Conservation (phyloP, 2,888 invertebrate species). For the Macroteleia sp. region DNA sequence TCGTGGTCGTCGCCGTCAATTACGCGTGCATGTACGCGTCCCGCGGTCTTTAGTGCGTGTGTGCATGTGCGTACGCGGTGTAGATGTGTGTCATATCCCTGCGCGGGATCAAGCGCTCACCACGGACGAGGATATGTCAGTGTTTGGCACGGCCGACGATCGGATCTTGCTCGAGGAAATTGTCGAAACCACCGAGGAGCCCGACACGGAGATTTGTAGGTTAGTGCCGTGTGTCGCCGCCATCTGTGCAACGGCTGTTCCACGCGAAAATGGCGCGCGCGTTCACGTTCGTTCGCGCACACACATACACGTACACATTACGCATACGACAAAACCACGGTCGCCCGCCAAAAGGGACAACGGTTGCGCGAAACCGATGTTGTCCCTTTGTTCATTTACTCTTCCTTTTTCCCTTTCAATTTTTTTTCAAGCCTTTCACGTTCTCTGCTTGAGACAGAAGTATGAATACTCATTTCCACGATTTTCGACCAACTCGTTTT, state of each 20-base stretch:
- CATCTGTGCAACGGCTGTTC: slow-evolving; percentile 54
- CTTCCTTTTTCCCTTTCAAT: background rate
- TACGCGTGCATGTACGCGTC: slow-evolving; percentile 61
- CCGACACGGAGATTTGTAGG: slow-evolving; percentile 80
- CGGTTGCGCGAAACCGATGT: too few species aligned
- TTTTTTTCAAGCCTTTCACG: too few species aligned
- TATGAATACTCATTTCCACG: background rate
- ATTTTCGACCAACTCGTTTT: background rate
- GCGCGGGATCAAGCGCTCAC: slow-evolving; percentile 53
- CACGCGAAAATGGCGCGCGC: slow-evolving; percentile 57
- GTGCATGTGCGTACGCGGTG: slow-evolving; percentile 58
- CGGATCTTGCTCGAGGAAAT: slow-evolving; percentile 85
- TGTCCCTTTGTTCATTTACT: background rate
- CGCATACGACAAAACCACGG: background rate
- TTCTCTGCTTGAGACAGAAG: too few species aligned
- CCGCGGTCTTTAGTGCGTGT: slow-evolving; percentile 48
- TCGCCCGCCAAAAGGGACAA: slow-evolving; percentile 44
- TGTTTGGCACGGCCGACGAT: slow-evolving; percentile 85
- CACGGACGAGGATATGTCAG: slow-evolving; percentile 84
- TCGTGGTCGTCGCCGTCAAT: slow-evolving; percentile 11
- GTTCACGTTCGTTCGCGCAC: slow-evolving; percentile 1
- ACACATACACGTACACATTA: background rate
- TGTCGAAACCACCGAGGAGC: slow-evolving; percentile 85
- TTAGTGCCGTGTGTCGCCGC: slow-evolving; percentile 68
- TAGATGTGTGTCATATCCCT: slow-evolving; percentile 53